Evolutionary conservation across 2,113 vertebrate genomes (phyloP).

Genomic region (Catharus fuscescens): DNA sequence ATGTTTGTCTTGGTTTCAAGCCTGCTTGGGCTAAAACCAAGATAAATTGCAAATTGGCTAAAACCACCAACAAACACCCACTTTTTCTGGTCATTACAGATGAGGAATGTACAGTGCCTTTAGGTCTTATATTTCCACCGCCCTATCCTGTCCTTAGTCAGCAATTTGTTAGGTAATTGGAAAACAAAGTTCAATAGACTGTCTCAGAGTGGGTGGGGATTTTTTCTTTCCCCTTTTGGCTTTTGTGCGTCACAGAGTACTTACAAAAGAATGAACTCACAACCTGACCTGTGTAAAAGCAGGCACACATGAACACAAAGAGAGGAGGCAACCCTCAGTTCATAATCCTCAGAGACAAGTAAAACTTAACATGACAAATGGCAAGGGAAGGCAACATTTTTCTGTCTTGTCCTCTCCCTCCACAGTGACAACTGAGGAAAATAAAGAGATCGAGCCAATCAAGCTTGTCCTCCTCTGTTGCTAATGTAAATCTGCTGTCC

Average conservation of each 20-base stretch:
- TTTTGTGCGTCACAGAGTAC: conserved; percentile 38
- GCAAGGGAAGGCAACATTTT: background rate
- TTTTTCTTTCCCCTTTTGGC: conserved; percentile 59
- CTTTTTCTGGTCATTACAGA: conserved; percentile 41
- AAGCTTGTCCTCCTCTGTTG: background rate
- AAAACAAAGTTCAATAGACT: conserved; percentile 60
- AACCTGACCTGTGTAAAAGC: background rate
- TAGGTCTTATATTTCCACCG: conserved; percentile 22
- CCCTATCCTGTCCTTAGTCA: conserved; percentile 64
- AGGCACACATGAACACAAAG: background rate
- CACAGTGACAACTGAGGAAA: background rate
- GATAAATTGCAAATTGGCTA: conserved; percentile 69
- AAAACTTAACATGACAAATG: background rate
- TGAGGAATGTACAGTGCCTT: conserved; percentile 25
- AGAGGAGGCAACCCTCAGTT: background rate
- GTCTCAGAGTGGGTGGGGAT: conserved; percentile 41
- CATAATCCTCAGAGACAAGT: background rate
- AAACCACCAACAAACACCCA: conserved; percentile 42
- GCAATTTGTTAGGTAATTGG: conserved; percentile 68
- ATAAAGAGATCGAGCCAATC: background rate
- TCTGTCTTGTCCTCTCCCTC: background rate
- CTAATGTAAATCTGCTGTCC: background rate
- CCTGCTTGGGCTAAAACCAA: conserved; percentile 78
- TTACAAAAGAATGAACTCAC: conserved; percentile 29
- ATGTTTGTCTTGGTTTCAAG: conserved; percentile 77